Percentiles rank a stretch among this genome's conserved stretches.
Conservation (phyloP, 2,888 invertebrate genomes). For the Drosophila dives region DNA sequence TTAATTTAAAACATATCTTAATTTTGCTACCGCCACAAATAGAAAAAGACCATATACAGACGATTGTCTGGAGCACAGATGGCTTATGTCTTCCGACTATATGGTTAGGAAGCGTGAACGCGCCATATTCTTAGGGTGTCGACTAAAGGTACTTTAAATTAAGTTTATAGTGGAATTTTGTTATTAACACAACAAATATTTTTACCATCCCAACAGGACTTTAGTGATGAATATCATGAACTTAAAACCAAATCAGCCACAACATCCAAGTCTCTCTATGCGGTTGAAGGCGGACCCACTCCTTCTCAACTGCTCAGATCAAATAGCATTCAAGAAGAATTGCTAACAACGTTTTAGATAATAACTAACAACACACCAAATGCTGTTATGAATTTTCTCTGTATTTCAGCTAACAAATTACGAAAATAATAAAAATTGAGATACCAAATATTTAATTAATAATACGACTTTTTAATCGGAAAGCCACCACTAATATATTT, state of each 20-base stretch:
- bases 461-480: background rate
- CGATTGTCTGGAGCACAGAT: constrained; percentile 97
- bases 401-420: constrained; percentile 40
- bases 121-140: constrained; percentile 93
- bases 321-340: constrained; percentile 94
- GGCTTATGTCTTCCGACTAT: constrained; percentile 96
- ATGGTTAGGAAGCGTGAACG: constrained; percentile 97
- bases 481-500: background rate
- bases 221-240: constrained; percentile 92
- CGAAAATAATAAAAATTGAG: constrained; percentile 33
- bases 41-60: constrained; percentile 97
- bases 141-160: constrained; percentile 88
- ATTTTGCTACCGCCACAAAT: constrained; percentile 28
- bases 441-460: constrained; percentile 21
- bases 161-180: background rate
- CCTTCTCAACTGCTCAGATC: constrained; percentile 89
- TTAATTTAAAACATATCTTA: background rate
- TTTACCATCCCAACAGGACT: constrained; percentile 86
- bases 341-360: constrained; percentile 86
- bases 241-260: constrained; percentile 88
- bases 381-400: constrained; percentile 25
- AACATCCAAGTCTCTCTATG: constrained; percentile 86
- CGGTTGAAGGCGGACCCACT: constrained; percentile 86
- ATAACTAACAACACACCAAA: constrained; percentile 16
- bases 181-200: background rate